Base-by-base conservation (phyloP, 2,113 vertebrate species). In the Phalacrocorax carbo region DNA sequence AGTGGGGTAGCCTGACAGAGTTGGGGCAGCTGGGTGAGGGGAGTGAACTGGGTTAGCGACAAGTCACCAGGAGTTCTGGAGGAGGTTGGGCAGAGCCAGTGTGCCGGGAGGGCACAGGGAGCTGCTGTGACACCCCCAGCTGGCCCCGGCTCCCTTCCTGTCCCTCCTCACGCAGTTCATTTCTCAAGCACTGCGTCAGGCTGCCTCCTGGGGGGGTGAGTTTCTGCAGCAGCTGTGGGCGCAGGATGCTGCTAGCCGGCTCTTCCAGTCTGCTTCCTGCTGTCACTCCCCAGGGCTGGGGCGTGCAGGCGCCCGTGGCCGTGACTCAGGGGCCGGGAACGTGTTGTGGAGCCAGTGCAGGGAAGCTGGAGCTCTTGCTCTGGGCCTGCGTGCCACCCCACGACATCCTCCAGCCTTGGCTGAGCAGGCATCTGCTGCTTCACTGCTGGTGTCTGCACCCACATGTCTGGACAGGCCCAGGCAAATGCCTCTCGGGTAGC, bases 251-350 rank as follows among this genome's bases (percentile, higher is more conserved):
- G 79, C 34, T 38, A 90, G 93, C 96, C 3, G 27, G 94, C 94
- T 96, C 79, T 95, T 96, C 96, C 93, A 95, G 93, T 96, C 93
- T 83, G 92, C 88, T 96, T 97, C 96, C 96, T 97, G 94, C 88
- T 83, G 70, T 92, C 82, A 11, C 88, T 96, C 96, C 96, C 76
- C 82, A 70, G 72, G 68, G 77, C 73, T 1, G 15, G 73, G 81
- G 19, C 52, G 69, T 92, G 83, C 91, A 94, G 93, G 93, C 75
- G 22, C 93, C 95, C 70, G 0, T 90, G 87, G 93, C 70, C 0
- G 1, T 96, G 96, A 96, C 87, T 97, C 96, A 97, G 95, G 85
- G 64, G 34, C 64, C 36, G 1, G 93, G 96, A 96, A 97, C 51
- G 92, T 88, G 85, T 93, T 95, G 85, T 83, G 79, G 90, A 93